phyloP scores from a whole-genome alignment of 92 coral and sea anemone species.

The Galaxea fascicularis region DNA sequence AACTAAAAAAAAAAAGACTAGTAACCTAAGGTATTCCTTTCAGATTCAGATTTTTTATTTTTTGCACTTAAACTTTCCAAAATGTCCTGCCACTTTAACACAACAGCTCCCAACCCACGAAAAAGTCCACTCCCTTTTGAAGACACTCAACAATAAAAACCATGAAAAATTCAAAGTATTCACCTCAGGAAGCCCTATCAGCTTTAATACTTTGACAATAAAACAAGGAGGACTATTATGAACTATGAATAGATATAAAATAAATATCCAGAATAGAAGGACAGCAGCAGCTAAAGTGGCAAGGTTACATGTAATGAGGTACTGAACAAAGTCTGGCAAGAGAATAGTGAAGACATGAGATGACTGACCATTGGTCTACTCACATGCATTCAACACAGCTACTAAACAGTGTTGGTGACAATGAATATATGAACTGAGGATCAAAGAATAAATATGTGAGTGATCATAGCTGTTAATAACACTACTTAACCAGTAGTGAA shows the following conservation, averaged over 20 bases:
- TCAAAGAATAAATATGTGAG: slow-evolving; percentile 1
- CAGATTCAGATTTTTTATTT: background rate
- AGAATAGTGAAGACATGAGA: slow-evolving; percentile 6
- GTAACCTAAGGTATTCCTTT: background rate
- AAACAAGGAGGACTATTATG: slow-evolving; percentile 4
- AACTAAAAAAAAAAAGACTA: background rate
- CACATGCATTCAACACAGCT: background rate
- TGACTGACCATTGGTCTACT: slow-evolving; percentile 10
- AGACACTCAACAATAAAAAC: slow-evolving; percentile 8
- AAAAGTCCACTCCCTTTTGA: slow-evolving; percentile 13
- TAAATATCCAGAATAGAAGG: slow-evolving; percentile 9
- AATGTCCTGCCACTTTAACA: slow-evolving; percentile 6
- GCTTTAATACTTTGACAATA: slow-evolving; percentile 1
- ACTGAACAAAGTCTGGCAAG: slow-evolving; percentile 1
- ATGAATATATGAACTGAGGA: background rate
- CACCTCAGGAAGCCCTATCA: slow-evolving; percentile 18
- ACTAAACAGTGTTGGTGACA: slow-evolving; percentile 1
- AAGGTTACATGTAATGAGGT: background rate
- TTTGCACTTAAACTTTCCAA: slow-evolving; percentile 10
- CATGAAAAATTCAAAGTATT: slow-evolving; percentile 1
- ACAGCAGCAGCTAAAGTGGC: slow-evolving; percentile 13
- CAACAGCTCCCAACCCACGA: slow-evolving; percentile 4
- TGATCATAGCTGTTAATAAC: slow-evolving; percentile 8
- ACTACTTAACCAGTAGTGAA: slow-evolving; percentile 8
- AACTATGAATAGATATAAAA: slow-evolving; percentile 7